A percentile compares a stretch with the other conserved stretches of the same genome.
phyloP scores from a whole-genome alignment of 2,888 invertebrate species.

The Macrophya alboannulata region DNA sequence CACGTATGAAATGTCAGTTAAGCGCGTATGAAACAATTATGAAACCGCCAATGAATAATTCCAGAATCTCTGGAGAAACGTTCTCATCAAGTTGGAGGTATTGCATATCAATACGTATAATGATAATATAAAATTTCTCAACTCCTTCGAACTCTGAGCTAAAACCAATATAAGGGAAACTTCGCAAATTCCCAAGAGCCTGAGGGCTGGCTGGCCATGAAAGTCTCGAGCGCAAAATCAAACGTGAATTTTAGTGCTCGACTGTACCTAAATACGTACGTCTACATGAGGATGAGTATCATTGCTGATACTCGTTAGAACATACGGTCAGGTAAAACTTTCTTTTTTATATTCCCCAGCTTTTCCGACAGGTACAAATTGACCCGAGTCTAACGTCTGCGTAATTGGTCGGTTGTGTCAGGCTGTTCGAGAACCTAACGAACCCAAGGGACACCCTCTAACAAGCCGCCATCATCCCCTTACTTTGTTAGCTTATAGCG shows the following conservation, averaged over 20 bases:
- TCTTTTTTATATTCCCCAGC: neutral
- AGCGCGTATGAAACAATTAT: neutral
- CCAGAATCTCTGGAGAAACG: neutral
- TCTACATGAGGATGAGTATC: neutral
- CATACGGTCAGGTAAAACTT: neutral
- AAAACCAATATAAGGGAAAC: neutral
- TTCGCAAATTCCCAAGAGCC: neutral
- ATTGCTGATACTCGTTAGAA: neutral
- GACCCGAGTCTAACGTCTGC: constrained; percentile 34
- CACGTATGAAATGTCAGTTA: neutral
- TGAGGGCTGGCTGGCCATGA: neutral
- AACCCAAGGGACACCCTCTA: constrained; percentile 51
- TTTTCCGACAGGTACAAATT: constrained; percentile 43
- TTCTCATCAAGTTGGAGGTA: neutral
- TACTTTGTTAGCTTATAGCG: neutral
- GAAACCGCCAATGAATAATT: neutral
- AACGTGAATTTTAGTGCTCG: neutral
- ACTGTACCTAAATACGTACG: neutral
- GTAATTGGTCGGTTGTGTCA: constrained; percentile 53
- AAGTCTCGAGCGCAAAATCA: neutral
- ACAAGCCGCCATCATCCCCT: constrained; percentile 51
- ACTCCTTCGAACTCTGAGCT: constrained; percentile 11
- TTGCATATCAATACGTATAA: neutral
- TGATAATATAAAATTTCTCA: neutral
- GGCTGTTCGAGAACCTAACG: constrained; percentile 35